Percentiles rank a stretch among this genome's conserved stretches.
Conservation (phyloP, 2,797 vertebrate genomes). For the Rhinichthys osculus region DNA sequence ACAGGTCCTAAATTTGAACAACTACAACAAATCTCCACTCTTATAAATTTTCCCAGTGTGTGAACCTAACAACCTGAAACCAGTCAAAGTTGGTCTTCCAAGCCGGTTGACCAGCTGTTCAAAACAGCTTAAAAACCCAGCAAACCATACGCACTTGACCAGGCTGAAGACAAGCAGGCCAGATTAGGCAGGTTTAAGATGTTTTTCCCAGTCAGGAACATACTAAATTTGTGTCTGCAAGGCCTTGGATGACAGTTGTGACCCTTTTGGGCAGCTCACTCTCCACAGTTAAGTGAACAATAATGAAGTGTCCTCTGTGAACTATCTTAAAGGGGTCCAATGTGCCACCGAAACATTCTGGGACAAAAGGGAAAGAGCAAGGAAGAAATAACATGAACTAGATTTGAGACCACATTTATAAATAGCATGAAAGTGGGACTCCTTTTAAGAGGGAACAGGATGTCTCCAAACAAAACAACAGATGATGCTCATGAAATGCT, state of each 20-base stretch:
- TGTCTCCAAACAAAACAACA: slow-evolving; percentile 26
- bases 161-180: not conserved
- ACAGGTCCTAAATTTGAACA: slow-evolving; percentile 20
- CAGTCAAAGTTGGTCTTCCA: not conserved
- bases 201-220: not conserved
- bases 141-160: slow-evolving; percentile 1
- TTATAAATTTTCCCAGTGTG: no score
- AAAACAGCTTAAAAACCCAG: not conserved
- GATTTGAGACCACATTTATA: slow-evolving; percentile 36
- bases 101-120: not conserved
- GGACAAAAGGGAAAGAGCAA: not conserved
- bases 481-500: not conserved
- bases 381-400: slow-evolving; percentile 41
- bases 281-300: not conserved
- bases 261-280: not conserved
- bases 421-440: slow-evolving; percentile 45
- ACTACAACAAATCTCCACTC: not conserved
- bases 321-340: slow-evolving; percentile 8
- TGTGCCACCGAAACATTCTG: not conserved
- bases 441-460: slow-evolving; percentile 6
- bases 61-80: slow-evolving; percentile 16
- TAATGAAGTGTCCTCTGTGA: slow-evolving; percentile 5
- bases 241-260: not conserved
- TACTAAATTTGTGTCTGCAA: not conserved
- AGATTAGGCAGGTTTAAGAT: not conserved